Base-by-base conservation (phyloP, 2,113 vertebrate species). In the Cisticola juncidis region DNA sequence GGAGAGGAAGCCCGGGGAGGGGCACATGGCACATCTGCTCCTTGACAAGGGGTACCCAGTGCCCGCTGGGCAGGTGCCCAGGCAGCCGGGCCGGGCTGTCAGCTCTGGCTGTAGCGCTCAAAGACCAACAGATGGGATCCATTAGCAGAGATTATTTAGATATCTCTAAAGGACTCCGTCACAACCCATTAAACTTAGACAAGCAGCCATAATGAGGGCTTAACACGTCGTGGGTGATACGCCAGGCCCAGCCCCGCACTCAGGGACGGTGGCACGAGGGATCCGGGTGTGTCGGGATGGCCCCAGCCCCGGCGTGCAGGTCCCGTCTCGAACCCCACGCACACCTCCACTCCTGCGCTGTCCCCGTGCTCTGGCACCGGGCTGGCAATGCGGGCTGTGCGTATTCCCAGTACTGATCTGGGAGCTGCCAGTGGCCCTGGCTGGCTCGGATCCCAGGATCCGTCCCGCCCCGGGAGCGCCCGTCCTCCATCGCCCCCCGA, bases 81-180 rank as follows among this genome's bases (percentile, higher is more conserved):
- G 60, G 60, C 94, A 90, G 87, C 68, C 19, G 42, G 78, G 47
- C 50, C 1, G 7, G 40, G 74, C 62, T 71, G 54, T 17, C 1
- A 0, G 42, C 1, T 0, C 45, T 3, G 5, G 40, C 66, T 85
- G 9, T 7, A 20, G 23, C 23, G 54, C 42, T 53, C 0, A 1
- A 42, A 66, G 25, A 74, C 35, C 81, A 90, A 86, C 95, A 96
- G 93, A 91, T 95, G 94, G 93, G 92, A 96, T 93, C 90, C 68
- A 93, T 97, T 95, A 96, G 85, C 47, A 42, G 87, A 65, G 71
- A 81, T 95, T 92, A 88, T 95, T 96, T 86, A 88, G 90, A 60
- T 88, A 92, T 88, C 93, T 95, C 92, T 79, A 48, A 90, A 93
- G 79, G 81, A 51, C 74, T 94, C 85, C 0, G 14, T 93, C 94